These are phyloP conservation scores for Morone saxatilis DNA, from an alignment of 2,113 vertebrate genomes.

Conservation along the genomic window DNA sequence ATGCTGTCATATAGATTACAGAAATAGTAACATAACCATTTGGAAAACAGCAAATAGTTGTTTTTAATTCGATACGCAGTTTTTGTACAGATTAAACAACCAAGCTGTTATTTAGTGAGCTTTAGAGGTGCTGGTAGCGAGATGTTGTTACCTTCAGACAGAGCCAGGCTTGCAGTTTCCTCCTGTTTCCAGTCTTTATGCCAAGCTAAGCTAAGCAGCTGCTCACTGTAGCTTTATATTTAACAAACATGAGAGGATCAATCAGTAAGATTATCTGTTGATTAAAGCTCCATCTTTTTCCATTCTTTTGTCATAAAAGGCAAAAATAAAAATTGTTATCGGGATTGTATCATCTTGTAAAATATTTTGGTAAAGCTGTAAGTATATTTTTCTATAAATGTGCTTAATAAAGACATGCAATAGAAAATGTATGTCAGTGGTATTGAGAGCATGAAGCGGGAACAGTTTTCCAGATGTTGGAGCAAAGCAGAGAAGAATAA, in stretches of 20 bases:
- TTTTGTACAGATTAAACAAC: neutral
- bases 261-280: neutral
- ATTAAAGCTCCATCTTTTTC: neutral
- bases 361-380: slow-evolving; percentile 58
- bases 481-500: neutral
- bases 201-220: neutral
- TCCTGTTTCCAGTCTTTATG: neutral
- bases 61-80: too few species aligned
- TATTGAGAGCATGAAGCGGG: neutral
- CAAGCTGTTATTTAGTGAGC: neutral
- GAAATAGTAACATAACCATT: too few species aligned
- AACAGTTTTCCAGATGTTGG: neutral
- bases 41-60: too few species aligned
- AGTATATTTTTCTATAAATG: slow-evolving; percentile 75
- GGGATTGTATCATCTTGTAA: slow-evolving; percentile 35
- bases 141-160: neutral
- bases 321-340: slow-evolving; percentile 12
- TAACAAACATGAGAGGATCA: too few species aligned
- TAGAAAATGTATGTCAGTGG: slow-evolving; percentile 12
- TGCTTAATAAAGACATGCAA: slow-evolving; percentile 81
- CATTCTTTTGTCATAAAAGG: neutral
- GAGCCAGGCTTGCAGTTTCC: neutral
- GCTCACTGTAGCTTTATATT: neutral
- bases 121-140: neutral
- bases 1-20: too few species aligned